Percentiles rank a stretch among this genome's conserved stretches.
These are phyloP conservation scores for Phlogophora meticulosa DNA, from an alignment of 2,888 invertebrate genomes.

Conservation along the genomic window DNA sequence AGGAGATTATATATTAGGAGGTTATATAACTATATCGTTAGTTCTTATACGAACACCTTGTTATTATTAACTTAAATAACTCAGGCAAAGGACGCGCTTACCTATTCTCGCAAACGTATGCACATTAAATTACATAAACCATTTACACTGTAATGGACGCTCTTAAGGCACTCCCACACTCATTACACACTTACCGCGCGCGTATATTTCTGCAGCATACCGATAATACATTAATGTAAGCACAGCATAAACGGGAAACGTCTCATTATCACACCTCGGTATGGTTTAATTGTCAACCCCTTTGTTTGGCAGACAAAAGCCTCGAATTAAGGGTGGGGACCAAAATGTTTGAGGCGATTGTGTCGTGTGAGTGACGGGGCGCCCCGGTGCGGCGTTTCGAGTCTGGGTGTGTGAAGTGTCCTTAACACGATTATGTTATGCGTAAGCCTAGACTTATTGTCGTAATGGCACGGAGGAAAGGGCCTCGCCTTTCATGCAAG, in stretches of 20 bases:
- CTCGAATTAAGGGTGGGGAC: conserved; percentile 52
- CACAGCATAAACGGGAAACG: conserved; percentile 60
- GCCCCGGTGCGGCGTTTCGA: conserved; percentile 27
- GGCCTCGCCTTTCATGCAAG: no score
- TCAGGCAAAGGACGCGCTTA: background rate
- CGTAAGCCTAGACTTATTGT: conserved; percentile 2
- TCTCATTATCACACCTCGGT: conserved; percentile 72
- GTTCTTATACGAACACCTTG: background rate
- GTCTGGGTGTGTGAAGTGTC: conserved; percentile 20
- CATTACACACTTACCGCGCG: conserved; percentile 14
- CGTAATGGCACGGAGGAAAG: background rate
- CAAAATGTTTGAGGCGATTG: conserved; percentile 62
- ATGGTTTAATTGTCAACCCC: conserved; percentile 72
- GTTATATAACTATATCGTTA: no score
- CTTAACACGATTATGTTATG: conserved; percentile 18
- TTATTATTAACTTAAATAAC: background rate
- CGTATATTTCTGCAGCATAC: conserved; percentile 38
- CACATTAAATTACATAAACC: conserved; percentile 11
- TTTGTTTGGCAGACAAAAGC: conserved; percentile 73
- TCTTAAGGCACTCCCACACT: conserved; percentile 25
- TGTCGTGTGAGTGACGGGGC: conserved; percentile 35
- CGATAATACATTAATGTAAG: conserved; percentile 54
- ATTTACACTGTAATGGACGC: conserved; percentile 10
- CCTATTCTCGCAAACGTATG: background rate
- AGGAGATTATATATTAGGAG: no score